A percentile compares a stretch with the other conserved stretches of the same genome.
These are phyloP conservation scores for Rhynchotus rufescens DNA, from an alignment of 2,797 vertebrate species.

Conservation along the genomic window DNA sequence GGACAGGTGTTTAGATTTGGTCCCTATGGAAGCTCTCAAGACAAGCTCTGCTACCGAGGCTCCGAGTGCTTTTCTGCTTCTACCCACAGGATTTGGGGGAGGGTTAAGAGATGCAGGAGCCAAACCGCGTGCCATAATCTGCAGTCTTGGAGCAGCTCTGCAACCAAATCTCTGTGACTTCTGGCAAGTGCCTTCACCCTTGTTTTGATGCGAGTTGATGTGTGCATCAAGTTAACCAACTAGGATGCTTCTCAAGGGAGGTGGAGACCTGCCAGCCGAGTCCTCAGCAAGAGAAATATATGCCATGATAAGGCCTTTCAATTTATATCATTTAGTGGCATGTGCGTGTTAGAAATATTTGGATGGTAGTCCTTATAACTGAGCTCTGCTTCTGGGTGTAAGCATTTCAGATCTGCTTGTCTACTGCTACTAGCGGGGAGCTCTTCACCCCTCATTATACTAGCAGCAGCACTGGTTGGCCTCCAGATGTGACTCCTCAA, in stretches of 20 bases:
- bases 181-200: background rate
- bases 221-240: background rate
- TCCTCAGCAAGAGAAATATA: background rate
- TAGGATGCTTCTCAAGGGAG: background rate
- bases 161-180: background rate
- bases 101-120: background rate
- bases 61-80: background rate
- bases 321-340: background rate
- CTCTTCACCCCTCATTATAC: rapidly evolving
- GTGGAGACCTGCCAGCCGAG: background rate
- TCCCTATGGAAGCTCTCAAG: background rate
- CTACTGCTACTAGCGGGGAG: background rate
- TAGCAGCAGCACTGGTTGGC: background rate
- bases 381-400: background rate
- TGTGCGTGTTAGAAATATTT: background rate
- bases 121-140: background rate
- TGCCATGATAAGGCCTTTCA: background rate
- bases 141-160: background rate
- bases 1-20: background rate
- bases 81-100: background rate
- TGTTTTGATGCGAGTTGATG: background rate
- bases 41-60: background rate
- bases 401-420: background rate
- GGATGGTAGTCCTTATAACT: background rate
- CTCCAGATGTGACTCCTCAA: background rate